phyloP scores from a whole-genome alignment of 2,113 vertebrate species.

The Fulica atra region DNA sequence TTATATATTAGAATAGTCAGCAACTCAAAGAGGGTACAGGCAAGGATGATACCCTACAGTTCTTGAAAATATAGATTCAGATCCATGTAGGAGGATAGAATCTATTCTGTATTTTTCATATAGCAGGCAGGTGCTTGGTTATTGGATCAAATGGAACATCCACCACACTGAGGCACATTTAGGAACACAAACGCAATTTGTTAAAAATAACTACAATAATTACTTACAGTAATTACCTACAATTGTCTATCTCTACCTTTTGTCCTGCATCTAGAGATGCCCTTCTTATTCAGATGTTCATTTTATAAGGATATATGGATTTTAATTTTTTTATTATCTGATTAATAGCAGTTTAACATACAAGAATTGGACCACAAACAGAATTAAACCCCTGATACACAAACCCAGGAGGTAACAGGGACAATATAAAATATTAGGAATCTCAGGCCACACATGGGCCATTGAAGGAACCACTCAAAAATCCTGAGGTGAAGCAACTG shows the following conservation, averaged over 20 bases:
- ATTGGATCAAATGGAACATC: background rate
- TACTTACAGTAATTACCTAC: background rate
- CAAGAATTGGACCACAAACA: background rate
- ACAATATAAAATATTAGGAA: background rate
- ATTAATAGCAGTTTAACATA: background rate
- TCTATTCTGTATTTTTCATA: background rate
- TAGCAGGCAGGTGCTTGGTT: accelerated
- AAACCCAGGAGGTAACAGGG: background rate
- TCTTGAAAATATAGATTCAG: background rate
- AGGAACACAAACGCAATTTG: background rate
- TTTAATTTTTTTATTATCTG: background rate
- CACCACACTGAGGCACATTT: background rate
- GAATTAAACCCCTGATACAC: background rate
- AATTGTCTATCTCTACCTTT: background rate
- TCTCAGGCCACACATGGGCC: background rate
- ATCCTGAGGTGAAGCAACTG: background rate
- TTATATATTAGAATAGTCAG: background rate
- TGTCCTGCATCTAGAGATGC: background rate
- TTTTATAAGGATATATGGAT: background rate
- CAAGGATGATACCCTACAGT: background rate
- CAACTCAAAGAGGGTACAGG: background rate
- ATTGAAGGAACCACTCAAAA: background rate
- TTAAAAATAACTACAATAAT: background rate
- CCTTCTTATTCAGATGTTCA: background rate
- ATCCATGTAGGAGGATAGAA: background rate